Conservation (phyloP, 2,888 invertebrate genomes). For the Apomyelois bistriatella region DNA sequence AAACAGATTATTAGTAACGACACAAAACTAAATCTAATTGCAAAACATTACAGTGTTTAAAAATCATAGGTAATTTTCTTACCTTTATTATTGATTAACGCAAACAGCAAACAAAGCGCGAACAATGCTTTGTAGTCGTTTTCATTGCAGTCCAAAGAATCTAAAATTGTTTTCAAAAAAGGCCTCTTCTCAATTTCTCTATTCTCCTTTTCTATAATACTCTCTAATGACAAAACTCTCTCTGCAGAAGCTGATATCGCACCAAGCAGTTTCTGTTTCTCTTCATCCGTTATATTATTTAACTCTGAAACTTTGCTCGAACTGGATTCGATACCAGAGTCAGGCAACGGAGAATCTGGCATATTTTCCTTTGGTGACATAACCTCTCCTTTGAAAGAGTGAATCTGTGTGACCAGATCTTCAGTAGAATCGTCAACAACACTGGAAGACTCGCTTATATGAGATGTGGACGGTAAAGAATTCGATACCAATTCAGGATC, state of each 20-base stretch:
- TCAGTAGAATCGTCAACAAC: constrained; percentile 72
- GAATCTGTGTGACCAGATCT: constrained; percentile 65
- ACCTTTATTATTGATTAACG: constrained; percentile 97
- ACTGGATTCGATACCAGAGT: constrained; percentile 64
- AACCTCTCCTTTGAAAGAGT: constrained; percentile 35
- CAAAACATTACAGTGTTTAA: neutral
- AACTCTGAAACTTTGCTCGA: constrained; percentile 69
- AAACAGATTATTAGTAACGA: constrained; percentile 24
- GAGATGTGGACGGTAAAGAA: constrained; percentile 75
- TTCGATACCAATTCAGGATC: constrained; percentile 73
- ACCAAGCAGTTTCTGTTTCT: constrained; percentile 85
- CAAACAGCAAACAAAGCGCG: constrained; percentile 94
- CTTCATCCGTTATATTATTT: constrained; percentile 95
- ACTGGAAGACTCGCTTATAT: constrained; percentile 71
- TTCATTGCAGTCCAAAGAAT: constrained; percentile 92
- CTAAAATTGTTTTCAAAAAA: constrained; percentile 93
- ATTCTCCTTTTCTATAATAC: constrained; percentile 53
- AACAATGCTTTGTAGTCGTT: constrained; percentile 97
- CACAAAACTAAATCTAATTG: constrained; percentile 14
- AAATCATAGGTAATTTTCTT: constrained; percentile 30
- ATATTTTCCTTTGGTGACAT: constrained; percentile 51
- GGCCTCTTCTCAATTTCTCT: constrained; percentile 82
- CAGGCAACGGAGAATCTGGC: constrained; percentile 73
- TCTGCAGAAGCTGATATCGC: constrained; percentile 39
- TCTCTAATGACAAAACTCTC: constrained; percentile 45